Base-by-base conservation (phyloP, 1,140 invertebrate genomes). In the Pristionchus pacificus region DNA sequence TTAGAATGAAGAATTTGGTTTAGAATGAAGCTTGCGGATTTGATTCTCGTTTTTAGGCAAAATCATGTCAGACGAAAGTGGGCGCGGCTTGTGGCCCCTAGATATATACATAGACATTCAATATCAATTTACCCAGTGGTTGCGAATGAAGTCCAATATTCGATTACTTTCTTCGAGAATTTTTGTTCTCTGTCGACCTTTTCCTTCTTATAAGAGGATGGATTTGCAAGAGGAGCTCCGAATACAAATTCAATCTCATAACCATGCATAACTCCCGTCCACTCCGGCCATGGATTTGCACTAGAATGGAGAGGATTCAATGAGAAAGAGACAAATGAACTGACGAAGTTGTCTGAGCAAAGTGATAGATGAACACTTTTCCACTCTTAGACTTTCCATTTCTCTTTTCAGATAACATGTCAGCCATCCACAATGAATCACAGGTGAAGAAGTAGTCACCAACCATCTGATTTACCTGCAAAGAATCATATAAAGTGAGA, bases 251-350 rank as follows among this genome's bases (percentile, higher is more conserved):
- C 80, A 28, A 77, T 77, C 32, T 74, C 68, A 27, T 97, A 93
- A 0, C 90, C 95, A 84, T 97, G 95, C 88, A 97, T 90, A 0
- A 94, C 92, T 2, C 94, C 95, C 62, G 93, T 93, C 94, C 95
- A 97, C 60, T 89, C 89, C 0, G 93, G 94, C 94, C 94, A 97
- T 0, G 90, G 91, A 83, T 91, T 93, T n/a, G 79, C 80, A 68
- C 78, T 80, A 49, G 65, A 78, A 68, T 31, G 15, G 19, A 0
- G 31, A 31, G 15, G 24, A 55, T 66, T 0, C n/a, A 68, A 68
- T 24, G 1, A n/a, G n/a, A 32, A 19, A 28, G 25, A 31, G 30
- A 31, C 15, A 1, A 15, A 27, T 60, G 10, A 55, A 24, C 68
- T 25, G 24, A 71, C 70, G 70, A 76, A 14, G 80, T 82, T 28